These are phyloP conservation scores for Podargus strigoides DNA, from an alignment of 2,797 vertebrate species.

Conservation along the genomic window DNA sequence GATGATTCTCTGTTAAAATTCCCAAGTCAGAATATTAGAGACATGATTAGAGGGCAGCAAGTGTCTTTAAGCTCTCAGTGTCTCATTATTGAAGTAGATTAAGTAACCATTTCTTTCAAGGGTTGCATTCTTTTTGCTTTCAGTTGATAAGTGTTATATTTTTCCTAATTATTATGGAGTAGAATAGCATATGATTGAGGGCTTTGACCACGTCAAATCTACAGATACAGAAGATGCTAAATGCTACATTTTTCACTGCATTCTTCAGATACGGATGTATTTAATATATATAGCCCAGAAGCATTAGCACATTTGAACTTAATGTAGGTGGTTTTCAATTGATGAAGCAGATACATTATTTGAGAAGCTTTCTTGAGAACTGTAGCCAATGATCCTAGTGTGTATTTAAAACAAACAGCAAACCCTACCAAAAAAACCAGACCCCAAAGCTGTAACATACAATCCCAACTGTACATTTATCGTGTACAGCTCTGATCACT, in stretches of 20 bases:
- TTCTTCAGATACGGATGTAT: not conserved
- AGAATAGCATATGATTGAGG: not conserved
- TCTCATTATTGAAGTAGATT: not conserved
- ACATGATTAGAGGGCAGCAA: not conserved
- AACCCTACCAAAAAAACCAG: not conserved
- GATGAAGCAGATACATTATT: not conserved
- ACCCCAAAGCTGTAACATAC: accelerated
- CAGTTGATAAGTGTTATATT: not conserved
- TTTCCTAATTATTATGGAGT: not conserved
- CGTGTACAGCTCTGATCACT: not conserved
- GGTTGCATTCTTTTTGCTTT: not conserved
- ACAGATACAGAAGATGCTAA: not conserved
- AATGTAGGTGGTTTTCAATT: not conserved
- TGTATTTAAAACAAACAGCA: too few relatives aligned
- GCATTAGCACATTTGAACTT: not conserved
- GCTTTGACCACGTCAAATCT: not conserved
- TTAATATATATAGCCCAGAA: not conserved
- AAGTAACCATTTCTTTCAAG: not conserved
- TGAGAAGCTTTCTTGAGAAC: not conserved
- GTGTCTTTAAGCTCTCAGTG: not conserved
- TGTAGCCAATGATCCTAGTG: not conserved
- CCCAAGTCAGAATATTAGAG: not conserved
- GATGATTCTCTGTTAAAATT: not conserved
- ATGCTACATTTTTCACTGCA: not conserved
- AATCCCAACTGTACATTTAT: accelerated